Evolutionary conservation across 2,888 invertebrate species (phyloP), one percentile per base, ranked within the genome.

Genomic region (Eurytoma californica): DNA sequence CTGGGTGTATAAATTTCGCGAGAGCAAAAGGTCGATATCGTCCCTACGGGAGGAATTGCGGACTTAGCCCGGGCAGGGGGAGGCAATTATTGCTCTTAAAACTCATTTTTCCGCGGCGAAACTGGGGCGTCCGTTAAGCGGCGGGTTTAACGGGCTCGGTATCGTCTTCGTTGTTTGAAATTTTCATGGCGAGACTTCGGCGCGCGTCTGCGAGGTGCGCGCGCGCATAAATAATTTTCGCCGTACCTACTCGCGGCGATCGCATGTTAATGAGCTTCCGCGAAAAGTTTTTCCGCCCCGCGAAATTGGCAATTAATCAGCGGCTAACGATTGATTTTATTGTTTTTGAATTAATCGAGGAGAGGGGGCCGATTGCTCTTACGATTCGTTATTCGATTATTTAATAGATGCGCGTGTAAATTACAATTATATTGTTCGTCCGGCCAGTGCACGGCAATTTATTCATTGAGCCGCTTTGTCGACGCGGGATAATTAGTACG

Each of bases 321-420:
- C 60, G 24, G 24, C 53, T 24, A 53, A 0, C 63, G 20, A 70
- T 70, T 69, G 76, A 76, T 76, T 76, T 68, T 76, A 61, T 69
- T 69, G 68, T 76, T 76, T 70, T 66, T 70, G 79, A 70, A 30
- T 70, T 58, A 70, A 74, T 79, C 70, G 60, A 53, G 12, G 1
- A 18, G 53, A 14, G 0, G 2, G 47, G 14, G 18, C 20, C 14
- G 18, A 16, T 57, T 9, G 2, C 57, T 57, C n/a, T 13, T 7
- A 49, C 58, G n/a, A 61, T 69, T 74, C 24, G 39, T 70, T 70
- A 66, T 70, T 70, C 66, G 60, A 70, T 74, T 74, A 63, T 79
- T 74, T 67, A 67, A 72, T 72, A 68, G 60, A 67, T 61, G 47
- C 39, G 30, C 55, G 47, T 12, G 24, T 69, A 58, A 58, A 66